Base-by-base conservation (phyloP, 2,888 invertebrate species). In the Palloptera scutellata region DNA sequence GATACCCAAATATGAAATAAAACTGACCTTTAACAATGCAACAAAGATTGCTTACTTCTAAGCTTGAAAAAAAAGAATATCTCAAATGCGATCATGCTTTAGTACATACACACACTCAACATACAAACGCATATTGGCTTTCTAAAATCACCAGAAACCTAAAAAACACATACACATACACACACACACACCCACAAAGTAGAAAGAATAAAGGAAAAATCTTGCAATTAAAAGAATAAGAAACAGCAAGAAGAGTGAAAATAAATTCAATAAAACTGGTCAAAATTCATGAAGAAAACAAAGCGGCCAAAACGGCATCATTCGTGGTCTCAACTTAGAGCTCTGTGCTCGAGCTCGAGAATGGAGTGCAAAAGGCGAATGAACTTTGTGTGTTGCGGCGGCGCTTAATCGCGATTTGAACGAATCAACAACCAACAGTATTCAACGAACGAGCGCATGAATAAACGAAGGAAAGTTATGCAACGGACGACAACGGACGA, bases 341-440 rank as follows among this genome's bases (percentile, higher is more conserved):
- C 30, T 30, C 61, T 58, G 68, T 68, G 55, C 42, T 60, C 17
- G 52, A 63, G 55, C 53, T 54, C 72, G 79, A n/a, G n/a, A 81
- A 79, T 81, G 77, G 78, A 82, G 81, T 81, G 81, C 81, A 81
- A 79, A 78, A 82, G 82, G 81, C 81, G 81, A 81, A 81, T 81
- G 81, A 81, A 81, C 81, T 79, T 78, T 76, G 74, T 64, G 72
- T 76, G 75, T 30, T 30, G 73, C 75, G 67, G 58, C 70, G 64
- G 67, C 55, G 51, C 66, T 64, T 40, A 43, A n/a, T 40, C n/a
- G 61, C 17, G 59, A 59, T 41, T n/a, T n/a, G 13, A 20, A 52
- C 57, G 20, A 17, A 52, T 17, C 59, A 43, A 42, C 52, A 19
- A 52, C 45, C 52, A 20, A 9, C 20, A 52, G n/a, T n/a, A 5